Evolutionary conservation across 37 sponge, comb jelly and placozoan genomes (phyloP), one percentile per base, ranked within the genome.

Genomic region (Chondrosia reniformis): DNA sequence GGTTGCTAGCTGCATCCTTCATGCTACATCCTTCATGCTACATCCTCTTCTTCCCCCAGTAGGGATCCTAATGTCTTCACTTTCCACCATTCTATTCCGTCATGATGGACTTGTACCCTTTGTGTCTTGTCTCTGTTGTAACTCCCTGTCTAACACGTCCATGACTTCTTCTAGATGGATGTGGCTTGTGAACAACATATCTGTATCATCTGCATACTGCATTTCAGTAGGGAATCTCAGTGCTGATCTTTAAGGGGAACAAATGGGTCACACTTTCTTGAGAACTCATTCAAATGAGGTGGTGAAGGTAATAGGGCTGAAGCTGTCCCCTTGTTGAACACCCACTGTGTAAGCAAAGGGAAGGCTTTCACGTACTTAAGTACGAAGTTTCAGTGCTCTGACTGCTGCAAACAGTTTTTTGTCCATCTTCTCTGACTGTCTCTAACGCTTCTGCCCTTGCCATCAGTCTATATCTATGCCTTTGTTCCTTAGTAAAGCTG

Each of bases 61-160:
- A 64, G 66, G 19, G 6, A 32, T 31, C 66, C 66, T 28, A 64
- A 12, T 33, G 66, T 64, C 66, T 28, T 64, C 2, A 36, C 21
- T 2, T 64, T 64, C 36, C 32, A 34, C 66, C 66, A 64, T 9
- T 64, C 66, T 19, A 34, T 28, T 21, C 36, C 33, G 31, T 64
- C 36, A 34, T 28, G 28, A 64, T 36, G 33, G 31, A 64, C 36
- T 19, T 64, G 66, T 33, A 64, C 36, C 19, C 66, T n/a, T 32
- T 64, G 66, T n/a, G 66, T 64, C 33, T 64, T 64, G 34, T 64
- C 66, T 64, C 31, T 27, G 36, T 9, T 64, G 66, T 64, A 64
- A 32, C 33, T 64, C 66, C 19, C 34, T 64, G 33, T 64, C 33
- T 27, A 15, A 36, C 33, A 64, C 66, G 19, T 64, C 33, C 33